Evolutionary conservation across 2,113 vertebrate species (phyloP), one percentile per base, ranked within the genome.

Genomic region (Zosterops lateralis): DNA sequence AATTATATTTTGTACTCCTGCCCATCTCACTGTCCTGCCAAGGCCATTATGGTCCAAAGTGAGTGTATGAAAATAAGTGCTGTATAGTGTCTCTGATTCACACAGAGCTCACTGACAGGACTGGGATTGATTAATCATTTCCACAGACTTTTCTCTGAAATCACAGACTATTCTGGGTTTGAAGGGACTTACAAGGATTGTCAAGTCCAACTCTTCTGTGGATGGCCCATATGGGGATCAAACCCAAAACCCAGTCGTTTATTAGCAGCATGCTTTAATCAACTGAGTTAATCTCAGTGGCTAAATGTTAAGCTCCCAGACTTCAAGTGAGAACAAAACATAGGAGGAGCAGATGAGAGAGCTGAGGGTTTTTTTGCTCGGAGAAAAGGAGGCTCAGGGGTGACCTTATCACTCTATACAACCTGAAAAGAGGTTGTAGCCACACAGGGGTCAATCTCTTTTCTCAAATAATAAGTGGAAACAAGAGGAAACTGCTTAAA

Each of bases 361-460:
- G 6, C 13, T 45, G 47, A 10, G 6, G 2, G 2, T 5, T 38
- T 65, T 45, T 57, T 20, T 57, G 12, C 2, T 32, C 72, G 29
- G 18, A 82, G 38, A 31, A 92, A 20, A 77, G 17, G 13, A 62
- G 24, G 15, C 15, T 64, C 6, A 64, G 17, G 36, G 5, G 34
- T n/a, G 28, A 80, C 28, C 24, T 70, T 14, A 28, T 28, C 3
- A 6, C 19, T 17, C 29, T 58, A 31, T 72, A 14, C 10, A 81
- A 3, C 3, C 11, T 64, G 48, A 67, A 77, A 12, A 15, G 31
- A 44, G 19, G 2, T 1, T 50, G 22, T 53, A 48, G 6, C 0
- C 3, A 40, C 7, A 25, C 4, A 3, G 16, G 15, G 8, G 3
- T 32, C 2, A 1, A 25, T 51, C 47, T 61, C 47, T 56, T 8